These are phyloP conservation scores for Armadillidium nasatum DNA, from an alignment of 1,140 invertebrate species.

Conservation along the genomic window DNA sequence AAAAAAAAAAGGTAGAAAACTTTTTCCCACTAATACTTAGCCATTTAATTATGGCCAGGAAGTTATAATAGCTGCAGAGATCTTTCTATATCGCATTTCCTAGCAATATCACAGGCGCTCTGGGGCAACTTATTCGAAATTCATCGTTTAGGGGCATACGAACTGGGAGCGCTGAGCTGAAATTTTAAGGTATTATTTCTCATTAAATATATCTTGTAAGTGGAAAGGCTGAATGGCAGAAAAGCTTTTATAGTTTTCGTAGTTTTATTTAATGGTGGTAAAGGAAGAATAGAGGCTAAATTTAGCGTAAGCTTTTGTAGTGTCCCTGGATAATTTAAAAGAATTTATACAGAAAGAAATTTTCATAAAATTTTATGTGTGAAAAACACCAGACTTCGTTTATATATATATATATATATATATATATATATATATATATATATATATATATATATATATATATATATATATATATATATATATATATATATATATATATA, in stretches of 20 bases:
- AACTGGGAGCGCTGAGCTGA: background rate
- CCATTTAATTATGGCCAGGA: conserved; percentile 12
- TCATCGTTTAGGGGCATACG: conserved; percentile 7
- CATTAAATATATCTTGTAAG: conserved; percentile 12
- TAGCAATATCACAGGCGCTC: background rate
- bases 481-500: conserved; percentile 2
- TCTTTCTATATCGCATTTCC: conserved; percentile 1
- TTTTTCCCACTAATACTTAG: background rate
- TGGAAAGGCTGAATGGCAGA: conserved; percentile 4
- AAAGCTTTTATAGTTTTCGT: background rate
- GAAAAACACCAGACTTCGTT: background rate
- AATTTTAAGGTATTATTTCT: conserved; percentile 4
- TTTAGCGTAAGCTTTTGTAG: background rate
- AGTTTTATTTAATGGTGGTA: conserved; percentile 6
- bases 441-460: conserved; percentile 10
- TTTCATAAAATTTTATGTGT: conserved; percentile 2
- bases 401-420: background rate
- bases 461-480: conserved; percentile 14
- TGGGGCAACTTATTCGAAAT: background rate
- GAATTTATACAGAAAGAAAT: conserved; percentile 5
- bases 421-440: conserved; percentile 11
- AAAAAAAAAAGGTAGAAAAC: too few species aligned
- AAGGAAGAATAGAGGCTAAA: background rate
- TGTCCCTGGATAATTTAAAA: conserved; percentile 6
- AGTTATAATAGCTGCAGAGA: conserved; percentile 10